Evolutionary conservation across 1,140 invertebrate genomes (phyloP), one percentile per base, ranked within the genome.

Genomic region (Solenopsis fugax): DNA sequence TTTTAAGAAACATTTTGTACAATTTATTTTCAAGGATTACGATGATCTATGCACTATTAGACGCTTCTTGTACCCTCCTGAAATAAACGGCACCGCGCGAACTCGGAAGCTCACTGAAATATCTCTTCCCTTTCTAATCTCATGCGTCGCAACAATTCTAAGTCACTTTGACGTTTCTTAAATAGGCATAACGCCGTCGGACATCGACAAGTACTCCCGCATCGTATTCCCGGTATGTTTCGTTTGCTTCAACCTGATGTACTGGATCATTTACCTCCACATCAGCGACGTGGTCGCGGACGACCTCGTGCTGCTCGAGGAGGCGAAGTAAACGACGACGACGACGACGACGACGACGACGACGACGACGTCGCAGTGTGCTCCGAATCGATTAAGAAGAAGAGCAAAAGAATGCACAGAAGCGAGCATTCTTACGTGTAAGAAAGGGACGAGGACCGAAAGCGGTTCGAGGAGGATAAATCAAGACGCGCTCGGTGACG

Each of bases 231-330:
- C 98, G 9, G 98, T 99, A 67, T 99, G 98, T 96, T 99, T 99
- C 96, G 98, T 99, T 88, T 99, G 98, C 95, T 99, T 99, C 96
- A 99, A 99, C 95, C 96, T 99, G 73, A 99, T 99, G 98, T 99
- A 99, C 95, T 99, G 98, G 98, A 98, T 99, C 94, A 99, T 99
- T 92, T 99, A 99, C 93, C 96, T 99, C 89, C 98, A 99, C 96
- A 98, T 99, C 93, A 98, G 98, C 92, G 98, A 98, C 96, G 98
- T 98, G 86, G 97, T 98, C 82, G 98, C 98, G 93, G 98, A 98
- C 94, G 98, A 99, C 96, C 96, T 98, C 93, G 98, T 98, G 91
- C 96, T 98, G 88, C 96, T 98, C 91, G 97, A 97, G 95, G 97
- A 97, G 93, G 97, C 97, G 93, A 97, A 97, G 95, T 97, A 97